Evolutionary conservation across 2,888 invertebrate species (phyloP), one percentile per base, ranked within the genome.

Genomic region (Amiota minor): DNA sequence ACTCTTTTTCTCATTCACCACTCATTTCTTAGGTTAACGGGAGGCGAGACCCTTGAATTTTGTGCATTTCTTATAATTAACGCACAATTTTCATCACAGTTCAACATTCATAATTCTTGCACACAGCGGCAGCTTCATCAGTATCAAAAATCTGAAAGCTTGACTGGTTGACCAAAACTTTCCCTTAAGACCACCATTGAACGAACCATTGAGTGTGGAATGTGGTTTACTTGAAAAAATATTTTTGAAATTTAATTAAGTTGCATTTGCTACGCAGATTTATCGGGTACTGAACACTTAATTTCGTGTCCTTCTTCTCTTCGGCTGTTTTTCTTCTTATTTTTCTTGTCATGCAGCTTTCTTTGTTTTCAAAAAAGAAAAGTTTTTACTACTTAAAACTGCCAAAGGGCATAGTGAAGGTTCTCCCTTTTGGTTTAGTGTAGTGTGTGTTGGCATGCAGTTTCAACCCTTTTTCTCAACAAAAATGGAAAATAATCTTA

Each of bases 251-350:
- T 86, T 86, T 84, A 84, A 84, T 84, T 84, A 86, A 86, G 86
- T 86, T 85, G 85, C 85, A 84, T 84, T 84, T 77, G 86, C 81
- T 75, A 84, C 82, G 86, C 83, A 78, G 83, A 84, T 83, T 83
- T 86, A 76, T 80, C 77, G 23, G 67, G 14, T 53, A 68, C 50
- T 68, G 67, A 68, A 68, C 67, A 68, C 67, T 68, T 68, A 49
- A 68, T 68, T 68, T 50, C 20, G 20, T 14, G 53, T 68, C 23
- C 20, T 59, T 14, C 8, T 53, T 6, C 16, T 53, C n/a, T n/a
- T 53, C 11, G 12, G 50, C 4, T 50, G 50, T 10, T 50, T 9
- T 53, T 53, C 16, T 53, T n/a, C 14, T 1, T n/a, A 9, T 53
- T 53, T 53, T 8, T 53, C 14, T 6, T n/a, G 16, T 53, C 53